phyloP scores from a whole-genome alignment of 2,888 invertebrate genomes.

The Drosophila flavopinicola region DNA sequence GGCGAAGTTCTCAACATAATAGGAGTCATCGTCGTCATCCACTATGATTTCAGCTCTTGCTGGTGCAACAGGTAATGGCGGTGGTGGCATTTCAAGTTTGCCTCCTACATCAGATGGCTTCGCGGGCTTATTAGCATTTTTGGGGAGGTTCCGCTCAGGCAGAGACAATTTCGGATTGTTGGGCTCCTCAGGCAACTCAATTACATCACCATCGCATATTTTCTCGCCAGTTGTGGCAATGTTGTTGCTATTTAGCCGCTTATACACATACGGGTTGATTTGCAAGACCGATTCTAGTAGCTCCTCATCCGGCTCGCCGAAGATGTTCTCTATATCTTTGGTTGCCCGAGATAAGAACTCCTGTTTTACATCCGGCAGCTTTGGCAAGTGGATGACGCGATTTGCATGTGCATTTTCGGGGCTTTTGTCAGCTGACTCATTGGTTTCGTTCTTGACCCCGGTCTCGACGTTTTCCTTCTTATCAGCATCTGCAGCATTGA shows the following conservation, averaged over 20 bases:
- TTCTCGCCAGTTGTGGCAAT: slow-evolving; percentile 2
- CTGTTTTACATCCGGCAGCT: slow-evolving; percentile 61
- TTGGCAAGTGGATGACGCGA: slow-evolving; percentile 63
- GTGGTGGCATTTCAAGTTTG: slow-evolving; percentile 5
- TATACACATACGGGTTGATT: slow-evolving; percentile 75
- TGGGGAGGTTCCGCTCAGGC: background rate
- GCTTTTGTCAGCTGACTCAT: background rate
- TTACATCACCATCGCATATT: slow-evolving; percentile 55
- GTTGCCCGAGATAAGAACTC: slow-evolving; percentile 59
- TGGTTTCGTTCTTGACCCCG: background rate
- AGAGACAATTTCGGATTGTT: background rate
- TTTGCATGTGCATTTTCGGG: background rate
- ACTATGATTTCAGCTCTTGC: background rate
- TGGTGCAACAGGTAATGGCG: background rate
- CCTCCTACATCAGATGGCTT: background rate
- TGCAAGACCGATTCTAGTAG: slow-evolving; percentile 59
- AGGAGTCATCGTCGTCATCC: slow-evolving; percentile 19
- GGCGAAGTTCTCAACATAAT: slow-evolving; percentile 70
- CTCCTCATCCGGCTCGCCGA: slow-evolving; percentile 69
- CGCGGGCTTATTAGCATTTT: background rate
- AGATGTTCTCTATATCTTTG: slow-evolving; percentile 73
- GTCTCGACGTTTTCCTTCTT: background rate
- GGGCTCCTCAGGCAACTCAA: slow-evolving; percentile 36
- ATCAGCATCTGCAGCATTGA: background rate
- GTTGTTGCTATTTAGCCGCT: slow-evolving; percentile 47